Conservation (phyloP, 2,888 invertebrate species). For the Aproaerema taeniolella region DNA sequence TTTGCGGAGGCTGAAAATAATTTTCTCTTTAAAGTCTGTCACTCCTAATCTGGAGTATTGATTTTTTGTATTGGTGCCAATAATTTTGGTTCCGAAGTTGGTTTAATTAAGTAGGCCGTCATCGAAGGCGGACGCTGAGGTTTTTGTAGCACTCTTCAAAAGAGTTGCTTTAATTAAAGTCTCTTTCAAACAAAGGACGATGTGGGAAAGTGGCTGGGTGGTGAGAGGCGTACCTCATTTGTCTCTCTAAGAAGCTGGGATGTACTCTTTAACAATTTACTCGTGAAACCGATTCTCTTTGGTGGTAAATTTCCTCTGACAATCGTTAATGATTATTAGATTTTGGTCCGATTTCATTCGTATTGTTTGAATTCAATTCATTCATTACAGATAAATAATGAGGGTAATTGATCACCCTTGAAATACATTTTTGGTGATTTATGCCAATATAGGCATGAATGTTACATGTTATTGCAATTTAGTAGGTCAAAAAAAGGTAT, state of each 20-base stretch:
- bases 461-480: too few species aligned
- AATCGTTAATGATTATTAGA: too few species aligned
- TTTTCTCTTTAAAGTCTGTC: slow-evolving; percentile 1
- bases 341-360: too few species aligned
- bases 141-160: slow-evolving; percentile 41
- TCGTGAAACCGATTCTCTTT: not conserved
- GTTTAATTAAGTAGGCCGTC: slow-evolving; percentile 36
- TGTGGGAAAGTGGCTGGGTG: slow-evolving; percentile 22
- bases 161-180: slow-evolving; percentile 44
- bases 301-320: too few species aligned
- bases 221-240: slow-evolving; percentile 25
- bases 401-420: too few species aligned
- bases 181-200: slow-evolving; percentile 38
- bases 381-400: too few species aligned
- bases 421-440: too few species aligned
- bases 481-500: too few species aligned
- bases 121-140: slow-evolving; percentile 24
- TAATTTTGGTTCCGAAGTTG: slow-evolving; percentile 24
- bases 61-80: slow-evolving; percentile 27
- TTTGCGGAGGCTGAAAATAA: slow-evolving; percentile 15
- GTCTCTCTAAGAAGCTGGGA: slow-evolving; percentile 24
- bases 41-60: slow-evolving; percentile 20
- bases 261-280: not conserved
- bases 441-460: too few species aligned
- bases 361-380: too few species aligned